These are phyloP conservation scores for Pseudoips prasinana DNA, from an alignment of 2,888 invertebrate species.

Conservation along the genomic window DNA sequence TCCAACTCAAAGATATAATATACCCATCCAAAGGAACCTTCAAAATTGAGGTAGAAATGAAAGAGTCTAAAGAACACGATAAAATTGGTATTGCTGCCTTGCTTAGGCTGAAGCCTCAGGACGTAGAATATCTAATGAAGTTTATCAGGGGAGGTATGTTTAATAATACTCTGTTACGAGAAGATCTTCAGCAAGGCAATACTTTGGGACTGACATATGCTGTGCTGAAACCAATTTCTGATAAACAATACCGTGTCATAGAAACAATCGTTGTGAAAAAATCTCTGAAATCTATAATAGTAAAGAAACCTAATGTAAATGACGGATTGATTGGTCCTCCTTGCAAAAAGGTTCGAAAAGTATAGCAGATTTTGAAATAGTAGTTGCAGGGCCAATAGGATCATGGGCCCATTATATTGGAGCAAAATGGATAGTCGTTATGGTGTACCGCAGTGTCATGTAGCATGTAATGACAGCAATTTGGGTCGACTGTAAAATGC, in stretches of 20 bases:
- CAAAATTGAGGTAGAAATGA: conserved; percentile 64
- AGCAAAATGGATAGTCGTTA: conserved; percentile 54
- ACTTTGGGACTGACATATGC: conserved; percentile 62
- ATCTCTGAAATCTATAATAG: conserved; percentile 40
- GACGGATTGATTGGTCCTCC: conserved; percentile 50
- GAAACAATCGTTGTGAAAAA: conserved; percentile 60
- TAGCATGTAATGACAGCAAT: conserved; percentile 68
- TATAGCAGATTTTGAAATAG: too few relatives aligned
- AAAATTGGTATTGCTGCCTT: conserved; percentile 68
- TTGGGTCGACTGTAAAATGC: conserved; percentile 66
- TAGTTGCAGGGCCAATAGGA: too few relatives aligned
- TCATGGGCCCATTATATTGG: conserved; percentile 36
- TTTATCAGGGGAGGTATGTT: conserved; percentile 58
- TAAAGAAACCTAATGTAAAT: conserved; percentile 53
- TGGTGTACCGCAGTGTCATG: conserved; percentile 59
- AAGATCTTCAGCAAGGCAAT: conserved; percentile 64
- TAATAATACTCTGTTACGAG: conserved; percentile 51
- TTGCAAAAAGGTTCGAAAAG: conserved; percentile 53
- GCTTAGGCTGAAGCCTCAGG: conserved; percentile 50
- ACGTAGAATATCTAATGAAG: conserved; percentile 55
- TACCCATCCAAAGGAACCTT: conserved; percentile 57
- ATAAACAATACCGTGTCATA: conserved; percentile 61
- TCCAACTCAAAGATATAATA: conserved; percentile 65
- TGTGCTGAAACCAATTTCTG: conserved; percentile 57
- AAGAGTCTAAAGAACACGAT: conserved; percentile 67